These are phyloP conservation scores for Smittia sp. DNA, from an alignment of 2,888 invertebrate species.

Conservation along the genomic window DNA sequence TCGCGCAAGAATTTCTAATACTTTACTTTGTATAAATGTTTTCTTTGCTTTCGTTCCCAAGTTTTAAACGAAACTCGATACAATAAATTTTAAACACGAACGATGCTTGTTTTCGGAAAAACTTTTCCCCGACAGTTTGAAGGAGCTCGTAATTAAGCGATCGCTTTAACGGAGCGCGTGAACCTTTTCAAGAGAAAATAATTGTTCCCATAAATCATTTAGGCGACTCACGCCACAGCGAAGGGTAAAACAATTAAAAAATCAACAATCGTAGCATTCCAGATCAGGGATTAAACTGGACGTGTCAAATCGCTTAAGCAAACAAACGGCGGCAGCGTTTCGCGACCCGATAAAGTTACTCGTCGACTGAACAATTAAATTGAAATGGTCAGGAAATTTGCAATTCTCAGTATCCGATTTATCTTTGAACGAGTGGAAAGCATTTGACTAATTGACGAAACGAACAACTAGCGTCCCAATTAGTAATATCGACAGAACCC, in stretches of 20 bases:
- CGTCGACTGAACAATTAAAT: not conserved
- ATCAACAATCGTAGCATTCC: no score
- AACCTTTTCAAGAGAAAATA: no score
- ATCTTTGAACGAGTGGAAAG: not conserved
- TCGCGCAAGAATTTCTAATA: not conserved
- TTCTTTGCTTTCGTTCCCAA: not conserved
- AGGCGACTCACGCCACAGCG: no score
- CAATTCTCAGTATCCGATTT: not conserved
- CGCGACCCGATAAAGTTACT: not conserved
- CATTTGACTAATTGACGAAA: not conserved
- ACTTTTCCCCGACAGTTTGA: no score
- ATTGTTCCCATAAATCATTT: no score
- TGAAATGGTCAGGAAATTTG: not conserved
- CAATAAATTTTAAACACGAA: conserved; percentile 2
- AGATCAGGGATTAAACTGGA: no score
- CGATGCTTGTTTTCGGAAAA: not conserved
- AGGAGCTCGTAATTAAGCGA: no score
- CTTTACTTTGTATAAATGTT: not conserved
- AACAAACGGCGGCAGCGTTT: no score
- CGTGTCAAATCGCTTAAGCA: no score
- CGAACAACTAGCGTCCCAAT: not conserved
- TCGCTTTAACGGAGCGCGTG: no score
- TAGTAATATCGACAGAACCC: not conserved
- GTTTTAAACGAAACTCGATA: conserved; percentile 5
- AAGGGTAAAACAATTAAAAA: no score